Percentiles rank a stretch among this genome's conserved stretches.
Conservation (phyloP, 37 sponge, comb jelly and placozoan species). For the Ephydatia muelleri region DNA sequence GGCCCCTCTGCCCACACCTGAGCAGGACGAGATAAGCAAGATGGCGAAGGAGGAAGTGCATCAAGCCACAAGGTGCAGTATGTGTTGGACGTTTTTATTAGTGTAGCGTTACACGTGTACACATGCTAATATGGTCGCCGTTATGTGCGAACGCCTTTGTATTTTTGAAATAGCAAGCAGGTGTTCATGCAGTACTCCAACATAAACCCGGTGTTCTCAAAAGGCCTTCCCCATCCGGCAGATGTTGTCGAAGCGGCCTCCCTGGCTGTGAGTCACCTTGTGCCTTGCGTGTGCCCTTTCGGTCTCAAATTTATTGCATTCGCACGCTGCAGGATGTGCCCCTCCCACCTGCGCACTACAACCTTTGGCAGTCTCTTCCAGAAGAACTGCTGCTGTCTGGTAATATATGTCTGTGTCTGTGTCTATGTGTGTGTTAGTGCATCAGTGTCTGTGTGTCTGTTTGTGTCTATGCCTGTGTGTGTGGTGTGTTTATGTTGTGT, state of each 20-base stretch:
- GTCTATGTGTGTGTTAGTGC: no score
- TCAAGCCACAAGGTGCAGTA: constrained; percentile 21
- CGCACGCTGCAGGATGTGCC: constrained; percentile 22
- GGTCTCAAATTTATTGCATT: not conserved
- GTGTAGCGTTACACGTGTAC: not conserved
- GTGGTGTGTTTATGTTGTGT: not conserved
- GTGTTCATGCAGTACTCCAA: constrained; percentile 32
- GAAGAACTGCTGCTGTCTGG: not conserved
- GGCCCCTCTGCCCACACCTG: not conserved
- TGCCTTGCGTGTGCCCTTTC: not conserved
- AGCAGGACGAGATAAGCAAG: constrained; percentile 49
- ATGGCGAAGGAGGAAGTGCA: constrained; percentile 42
- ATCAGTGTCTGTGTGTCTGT: not conserved
- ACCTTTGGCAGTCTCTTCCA: constrained; percentile 30
- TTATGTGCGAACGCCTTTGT: no score
- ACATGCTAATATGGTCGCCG: not conserved
- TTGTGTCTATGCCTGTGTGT: not conserved
- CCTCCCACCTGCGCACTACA: constrained; percentile 43
- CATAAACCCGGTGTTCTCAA: constrained; percentile 10
- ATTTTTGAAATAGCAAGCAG: constrained; percentile 29
- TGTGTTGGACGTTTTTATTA: not conserved
- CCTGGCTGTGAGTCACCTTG: constrained; percentile 56
- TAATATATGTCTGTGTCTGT: not conserved
- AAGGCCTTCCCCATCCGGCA: constrained; percentile 47
- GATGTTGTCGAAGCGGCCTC: constrained; percentile 68